Conservation (phyloP, 2,113 vertebrate genomes). For the Sturnus vulgaris region DNA sequence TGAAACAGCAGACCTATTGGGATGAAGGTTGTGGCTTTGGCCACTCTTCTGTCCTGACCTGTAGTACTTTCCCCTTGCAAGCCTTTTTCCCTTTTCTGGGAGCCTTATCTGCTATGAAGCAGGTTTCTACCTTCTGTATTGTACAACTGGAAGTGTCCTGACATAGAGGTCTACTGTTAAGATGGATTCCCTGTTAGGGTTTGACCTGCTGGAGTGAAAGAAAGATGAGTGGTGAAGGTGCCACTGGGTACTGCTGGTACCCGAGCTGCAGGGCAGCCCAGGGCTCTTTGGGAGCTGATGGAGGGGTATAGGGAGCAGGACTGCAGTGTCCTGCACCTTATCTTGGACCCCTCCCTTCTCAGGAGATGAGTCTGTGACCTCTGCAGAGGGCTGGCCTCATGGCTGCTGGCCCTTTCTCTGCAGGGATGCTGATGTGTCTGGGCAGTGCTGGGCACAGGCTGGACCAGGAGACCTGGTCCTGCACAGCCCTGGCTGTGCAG, state of each 20-base stretch:
- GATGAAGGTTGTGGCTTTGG: background rate
- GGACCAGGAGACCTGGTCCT: background rate
- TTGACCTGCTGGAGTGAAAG: background rate
- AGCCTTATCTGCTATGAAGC: background rate
- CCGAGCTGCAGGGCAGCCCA: fast-evolving
- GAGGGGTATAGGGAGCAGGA: background rate
- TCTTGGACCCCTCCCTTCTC: background rate
- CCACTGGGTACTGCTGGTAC: background rate
- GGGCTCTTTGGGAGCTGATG: background rate
- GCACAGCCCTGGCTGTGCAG: background rate
- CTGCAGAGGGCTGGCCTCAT: background rate
- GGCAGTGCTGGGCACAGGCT: background rate
- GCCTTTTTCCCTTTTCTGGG: background rate
- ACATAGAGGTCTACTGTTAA: fast-evolving
- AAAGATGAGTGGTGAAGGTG: background rate
- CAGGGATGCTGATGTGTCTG: background rate
- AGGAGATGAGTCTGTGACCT: background rate
- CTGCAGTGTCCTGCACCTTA: background rate
- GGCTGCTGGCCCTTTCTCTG: background rate
- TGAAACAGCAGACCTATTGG: background rate
- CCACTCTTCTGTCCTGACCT: background rate
- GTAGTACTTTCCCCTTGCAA: background rate
- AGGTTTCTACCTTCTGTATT: background rate
- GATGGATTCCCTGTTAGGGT: background rate
- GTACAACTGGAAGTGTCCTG: background rate